These are phyloP conservation scores for Drosophila quinaria DNA, from an alignment of 2,888 invertebrate species.

Conservation along the genomic window DNA sequence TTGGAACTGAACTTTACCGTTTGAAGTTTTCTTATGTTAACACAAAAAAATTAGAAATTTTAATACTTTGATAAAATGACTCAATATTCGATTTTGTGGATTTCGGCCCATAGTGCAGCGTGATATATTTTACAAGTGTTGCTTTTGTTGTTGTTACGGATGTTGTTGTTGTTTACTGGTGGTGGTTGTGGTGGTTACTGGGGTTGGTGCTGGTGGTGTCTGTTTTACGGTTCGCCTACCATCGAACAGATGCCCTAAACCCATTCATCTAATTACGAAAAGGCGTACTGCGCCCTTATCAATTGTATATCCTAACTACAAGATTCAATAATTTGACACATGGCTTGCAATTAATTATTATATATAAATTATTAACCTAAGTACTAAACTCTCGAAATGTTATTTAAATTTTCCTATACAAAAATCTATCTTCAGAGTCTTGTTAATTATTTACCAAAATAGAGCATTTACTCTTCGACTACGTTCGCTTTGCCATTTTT, in stretches of 20 bases:
- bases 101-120: too few relatives aligned
- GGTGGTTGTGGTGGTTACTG: slow-evolving; percentile 21
- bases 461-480: slow-evolving; percentile 22
- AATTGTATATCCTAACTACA: slow-evolving; percentile 10
- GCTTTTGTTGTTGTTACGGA: slow-evolving; percentile 50
- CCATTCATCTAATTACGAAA: slow-evolving; percentile 74
- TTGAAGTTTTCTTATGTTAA: too few relatives aligned
- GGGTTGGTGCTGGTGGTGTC: slow-evolving; percentile 53
- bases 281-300: slow-evolving; percentile 45
- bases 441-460: not conserved
- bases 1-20: too few relatives aligned
- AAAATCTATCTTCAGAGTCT: not conserved
- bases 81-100: too few relatives aligned
- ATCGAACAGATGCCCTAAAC: slow-evolving; percentile 71
- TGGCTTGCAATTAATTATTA: not conserved
- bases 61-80: too few relatives aligned
- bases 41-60: too few relatives aligned
- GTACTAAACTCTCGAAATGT: too few relatives aligned
- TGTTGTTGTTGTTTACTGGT: slow-evolving; percentile 30
- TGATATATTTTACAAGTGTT: slow-evolving; percentile 78
- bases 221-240: slow-evolving; percentile 70
- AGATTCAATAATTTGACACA: slow-evolving; percentile 1
- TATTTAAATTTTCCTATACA: too few relatives aligned
- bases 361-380: not conserved
- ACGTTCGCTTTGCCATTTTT: not conserved